A percentile compares a stretch with the other conserved stretches of the same genome.
These are phyloP conservation scores for Heliconius himera DNA, from an alignment of 1,140 invertebrate genomes.

Conservation along the genomic window DNA sequence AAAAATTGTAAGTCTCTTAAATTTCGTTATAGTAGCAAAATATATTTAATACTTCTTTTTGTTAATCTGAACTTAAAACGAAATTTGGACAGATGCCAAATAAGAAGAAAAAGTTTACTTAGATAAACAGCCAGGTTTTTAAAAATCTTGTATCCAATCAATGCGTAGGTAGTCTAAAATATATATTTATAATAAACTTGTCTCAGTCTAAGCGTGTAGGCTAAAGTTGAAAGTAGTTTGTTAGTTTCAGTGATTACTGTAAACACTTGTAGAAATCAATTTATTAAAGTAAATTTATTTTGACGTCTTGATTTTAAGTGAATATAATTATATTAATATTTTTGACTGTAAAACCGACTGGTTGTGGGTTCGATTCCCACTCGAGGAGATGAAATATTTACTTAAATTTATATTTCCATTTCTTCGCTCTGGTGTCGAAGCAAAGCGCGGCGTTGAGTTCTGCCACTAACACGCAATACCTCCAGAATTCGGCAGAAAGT, in stretches of 20 bases:
- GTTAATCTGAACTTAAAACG: background rate
- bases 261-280: background rate
- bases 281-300: background rate
- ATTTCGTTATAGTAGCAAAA: too few relatives aligned
- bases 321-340: too few relatives aligned
- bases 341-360: too few relatives aligned
- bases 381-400: too few relatives aligned
- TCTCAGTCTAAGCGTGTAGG: background rate
- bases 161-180: background rate
- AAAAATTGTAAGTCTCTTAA: too few relatives aligned
- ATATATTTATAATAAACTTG: constrained; percentile 1
- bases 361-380: too few relatives aligned
- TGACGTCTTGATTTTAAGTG: too few relatives aligned
- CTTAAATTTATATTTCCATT: too few relatives aligned
- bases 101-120: background rate
- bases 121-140: background rate
- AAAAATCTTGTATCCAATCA: background rate
- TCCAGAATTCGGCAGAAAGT: too few relatives aligned
- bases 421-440: too few relatives aligned
- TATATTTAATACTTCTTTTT: background rate
- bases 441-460: too few relatives aligned
- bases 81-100: constrained; percentile 16
- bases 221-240: background rate
- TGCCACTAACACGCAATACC: too few relatives aligned
- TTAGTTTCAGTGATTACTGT: background rate